Evolutionary conservation across 2,888 invertebrate genomes (phyloP).

Genomic region (Gnatocerus cornutus): DNA sequence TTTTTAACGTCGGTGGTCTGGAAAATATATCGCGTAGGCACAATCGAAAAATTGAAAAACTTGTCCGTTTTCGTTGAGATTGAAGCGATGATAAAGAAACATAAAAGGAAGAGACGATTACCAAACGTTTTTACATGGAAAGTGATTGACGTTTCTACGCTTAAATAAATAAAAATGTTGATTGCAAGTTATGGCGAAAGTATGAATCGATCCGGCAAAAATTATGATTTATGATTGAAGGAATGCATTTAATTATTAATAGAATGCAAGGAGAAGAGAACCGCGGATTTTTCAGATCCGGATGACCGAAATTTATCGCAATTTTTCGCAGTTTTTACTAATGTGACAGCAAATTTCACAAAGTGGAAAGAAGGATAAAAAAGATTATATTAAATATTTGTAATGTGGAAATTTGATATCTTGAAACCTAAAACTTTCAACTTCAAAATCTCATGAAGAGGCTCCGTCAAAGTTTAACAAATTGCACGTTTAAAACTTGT

Average conservation of each 20-base stretch:
- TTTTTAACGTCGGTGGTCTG: background rate
- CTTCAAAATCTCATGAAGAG: too few species aligned
- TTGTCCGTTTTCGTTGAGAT: background rate
- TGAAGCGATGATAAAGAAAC: background rate
- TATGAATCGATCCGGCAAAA: background rate
- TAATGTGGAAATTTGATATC: too few species aligned
- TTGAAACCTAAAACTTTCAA: too few species aligned
- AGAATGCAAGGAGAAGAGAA: background rate
- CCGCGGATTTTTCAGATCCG: background rate
- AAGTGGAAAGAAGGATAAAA: too few species aligned
- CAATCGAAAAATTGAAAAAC: constrained; percentile 1
- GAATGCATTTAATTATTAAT: background rate
- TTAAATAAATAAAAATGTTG: background rate
- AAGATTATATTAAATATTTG: too few species aligned
- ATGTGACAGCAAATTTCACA: too few species aligned
- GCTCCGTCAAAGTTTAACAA: too few species aligned
- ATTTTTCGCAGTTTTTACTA: too few species aligned
- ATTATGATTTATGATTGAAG: background rate
- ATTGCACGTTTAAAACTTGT: too few species aligned
- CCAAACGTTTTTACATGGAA: background rate
- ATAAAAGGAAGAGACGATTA: background rate
- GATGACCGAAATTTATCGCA: too few species aligned
- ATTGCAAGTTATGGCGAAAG: background rate
- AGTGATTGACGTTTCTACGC: background rate
- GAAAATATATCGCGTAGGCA: background rate